These are phyloP conservation scores for Blomia tropicalis DNA, from an alignment of 2,888 invertebrate genomes.

Conservation along the genomic window DNA sequence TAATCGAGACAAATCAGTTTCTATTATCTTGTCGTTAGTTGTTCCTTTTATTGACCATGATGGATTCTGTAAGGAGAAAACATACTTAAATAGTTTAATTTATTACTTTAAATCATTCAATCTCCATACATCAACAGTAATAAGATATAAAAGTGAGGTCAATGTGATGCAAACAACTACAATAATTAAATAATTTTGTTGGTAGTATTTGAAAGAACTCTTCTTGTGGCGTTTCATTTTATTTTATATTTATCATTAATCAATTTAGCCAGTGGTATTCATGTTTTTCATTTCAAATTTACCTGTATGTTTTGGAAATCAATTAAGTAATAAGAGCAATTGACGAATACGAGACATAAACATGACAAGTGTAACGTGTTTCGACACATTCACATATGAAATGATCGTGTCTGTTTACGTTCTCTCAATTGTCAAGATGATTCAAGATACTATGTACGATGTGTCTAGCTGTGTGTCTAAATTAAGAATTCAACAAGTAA, in stretches of 20 bases:
- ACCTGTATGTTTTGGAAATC: no score
- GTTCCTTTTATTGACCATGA: no score
- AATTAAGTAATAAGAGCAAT: no score
- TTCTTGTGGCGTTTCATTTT: not conserved
- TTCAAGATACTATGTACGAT: no score
- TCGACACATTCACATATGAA: not conserved
- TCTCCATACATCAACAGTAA: not conserved
- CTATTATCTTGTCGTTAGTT: not conserved
- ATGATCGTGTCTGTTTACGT: not conserved
- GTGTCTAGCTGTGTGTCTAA: no score
- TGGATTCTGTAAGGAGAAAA: not conserved
- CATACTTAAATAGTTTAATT: not conserved
- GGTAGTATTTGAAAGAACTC: not conserved
- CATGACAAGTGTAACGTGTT: slow-evolving; percentile 1
- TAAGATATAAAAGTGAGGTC: not conserved
- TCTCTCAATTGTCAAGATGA: no score
- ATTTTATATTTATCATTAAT: no score
- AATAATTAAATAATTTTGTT: not conserved
- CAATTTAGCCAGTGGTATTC: no score
- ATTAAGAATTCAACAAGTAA: no score
- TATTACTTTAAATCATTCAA: not conserved
- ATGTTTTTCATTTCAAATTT: not conserved
- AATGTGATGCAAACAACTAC: not conserved
- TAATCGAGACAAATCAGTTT: not conserved
- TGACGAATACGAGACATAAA: no score